Percentiles rank a stretch among this genome's conserved stretches.
Conservation (phyloP, 37 sponge, comb jelly and placozoan species). For the Cladorhizidae sp. region DNA sequence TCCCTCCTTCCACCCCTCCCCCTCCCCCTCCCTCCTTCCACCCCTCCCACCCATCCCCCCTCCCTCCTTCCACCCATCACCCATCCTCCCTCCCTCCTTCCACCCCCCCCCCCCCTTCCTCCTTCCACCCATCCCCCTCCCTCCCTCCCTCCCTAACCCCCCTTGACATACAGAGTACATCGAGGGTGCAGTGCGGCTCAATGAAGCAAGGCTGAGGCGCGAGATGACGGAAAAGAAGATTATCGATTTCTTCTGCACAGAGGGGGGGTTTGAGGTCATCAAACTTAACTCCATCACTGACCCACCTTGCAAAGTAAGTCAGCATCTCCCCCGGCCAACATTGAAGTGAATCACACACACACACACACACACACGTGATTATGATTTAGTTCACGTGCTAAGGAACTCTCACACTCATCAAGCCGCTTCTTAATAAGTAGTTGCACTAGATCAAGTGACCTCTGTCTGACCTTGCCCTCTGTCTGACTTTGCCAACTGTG, state of each 20-base stretch:
- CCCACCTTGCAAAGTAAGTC: conserved; percentile 32
- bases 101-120: not conserved
- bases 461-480: no score
- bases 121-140: not conserved
- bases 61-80: not conserved
- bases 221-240: conserved; percentile 52
- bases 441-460: no score
- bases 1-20: no score
- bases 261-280: conserved; percentile 51
- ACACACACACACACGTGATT: no score
- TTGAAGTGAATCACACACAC: no score
- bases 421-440: no score
- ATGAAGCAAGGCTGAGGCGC: conserved; percentile 55
- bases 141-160: no score
- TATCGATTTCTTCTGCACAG: conserved; percentile 29
- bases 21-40: not conserved
- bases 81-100: not conserved
- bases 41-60: not conserved
- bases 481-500: no score
- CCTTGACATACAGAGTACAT: conserved; percentile 30
- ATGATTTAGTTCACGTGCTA: no score
- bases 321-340: no score
- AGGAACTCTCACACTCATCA: no score
- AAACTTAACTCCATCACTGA: conserved; percentile 11
- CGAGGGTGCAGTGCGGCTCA: conserved; percentile 45